Evolutionary conservation across 2,888 invertebrate genomes (phyloP), one percentile per base, ranked within the genome.

Genomic region (Lordiphosa andalusiaca): DNA sequence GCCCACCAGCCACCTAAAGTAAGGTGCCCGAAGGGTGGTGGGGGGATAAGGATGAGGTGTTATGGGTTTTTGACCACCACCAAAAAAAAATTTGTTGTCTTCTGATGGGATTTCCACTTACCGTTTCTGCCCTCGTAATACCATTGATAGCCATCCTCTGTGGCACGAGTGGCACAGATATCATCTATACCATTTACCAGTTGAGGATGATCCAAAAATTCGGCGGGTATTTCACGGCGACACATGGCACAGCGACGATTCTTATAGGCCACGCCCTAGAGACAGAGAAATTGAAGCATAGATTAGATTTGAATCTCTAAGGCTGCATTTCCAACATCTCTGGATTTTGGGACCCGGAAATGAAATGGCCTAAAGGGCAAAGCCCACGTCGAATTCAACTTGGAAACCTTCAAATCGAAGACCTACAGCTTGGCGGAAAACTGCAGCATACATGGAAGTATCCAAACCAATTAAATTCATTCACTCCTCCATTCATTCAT

Each of bases 91-190:
- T 16, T 6, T 37, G n/a, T 3, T 30, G n/a, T 3, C 16, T 13
- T 51, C 2, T 4, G 25, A 46, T 56, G 4, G 21, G 30, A 30
- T 30, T 5, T 30, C 40, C 13, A 87, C 91, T 91, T 92, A 96
- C 96, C 96, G 91, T 96, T 96, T 80, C 95, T 91, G 21, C 98
- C 98, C 91, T 98, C 97, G 88, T 98, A 98, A 90, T 95, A 98
- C 98, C 98, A 98, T 83, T 96, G 96, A 84, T 94, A 95, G 23
- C 93, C 94, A 82, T 94, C 94, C 78, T 93, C 92, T 5, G 90
- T 90, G 38, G 91, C 88, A 35, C 87, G 90, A 3, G 90, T 84
- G 54, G 90, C 88, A 47, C 90, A 90, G 71, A 90, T 89, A 37
- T 89, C 87, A 64, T 91, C 89, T 36, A 90, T 90, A 19, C 90